These are phyloP conservation scores for Lymantria dispar DNA, from an alignment of 2,888 invertebrate species.

Conservation along the genomic window DNA sequence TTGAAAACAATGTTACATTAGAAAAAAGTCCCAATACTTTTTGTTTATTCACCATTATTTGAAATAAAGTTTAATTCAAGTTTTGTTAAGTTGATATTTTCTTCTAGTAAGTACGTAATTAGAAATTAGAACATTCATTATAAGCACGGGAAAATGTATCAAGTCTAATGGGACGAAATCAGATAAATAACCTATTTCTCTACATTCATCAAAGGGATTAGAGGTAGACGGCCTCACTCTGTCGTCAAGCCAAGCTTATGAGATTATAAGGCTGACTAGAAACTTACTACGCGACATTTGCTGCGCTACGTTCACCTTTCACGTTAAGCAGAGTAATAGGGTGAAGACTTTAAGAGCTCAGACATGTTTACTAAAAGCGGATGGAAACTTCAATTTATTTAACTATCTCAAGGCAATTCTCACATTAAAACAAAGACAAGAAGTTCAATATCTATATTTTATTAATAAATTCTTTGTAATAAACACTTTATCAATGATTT, in stretches of 20 bases:
- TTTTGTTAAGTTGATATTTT: too few species aligned
- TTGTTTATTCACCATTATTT: too few species aligned
- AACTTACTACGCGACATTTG: slow-evolving; percentile 27
- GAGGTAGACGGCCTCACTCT: slow-evolving; percentile 27
- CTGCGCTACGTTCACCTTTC: slow-evolving; percentile 44
- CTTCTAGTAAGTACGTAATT: slow-evolving; percentile 19
- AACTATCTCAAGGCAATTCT: background rate
- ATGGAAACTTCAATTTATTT: background rate
- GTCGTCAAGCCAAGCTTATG: slow-evolving; percentile 44
- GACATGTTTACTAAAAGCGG: slow-evolving; percentile 1
- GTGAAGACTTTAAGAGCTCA: background rate
- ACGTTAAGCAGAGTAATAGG: slow-evolving; percentile 23
- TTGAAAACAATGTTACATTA: too few species aligned
- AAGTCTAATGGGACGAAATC: slow-evolving; percentile 32
- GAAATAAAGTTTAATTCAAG: too few species aligned
- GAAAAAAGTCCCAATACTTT: too few species aligned
- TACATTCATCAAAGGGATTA: slow-evolving; percentile 55
- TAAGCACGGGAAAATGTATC: slow-evolving; percentile 9
- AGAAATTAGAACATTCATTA: slow-evolving; percentile 23
- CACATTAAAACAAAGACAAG: slow-evolving; percentile 29
- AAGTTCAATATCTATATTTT: slow-evolving; percentile 53
- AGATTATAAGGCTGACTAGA: slow-evolving; percentile 43
- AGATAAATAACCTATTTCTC: slow-evolving; percentile 26
- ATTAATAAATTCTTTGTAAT: slow-evolving; percentile 74
- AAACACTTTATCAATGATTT: slow-evolving; percentile 62